Evolutionary conservation across 2,888 invertebrate genomes (phyloP).

Genomic region (Rhogogaster chlorosoma): DNA sequence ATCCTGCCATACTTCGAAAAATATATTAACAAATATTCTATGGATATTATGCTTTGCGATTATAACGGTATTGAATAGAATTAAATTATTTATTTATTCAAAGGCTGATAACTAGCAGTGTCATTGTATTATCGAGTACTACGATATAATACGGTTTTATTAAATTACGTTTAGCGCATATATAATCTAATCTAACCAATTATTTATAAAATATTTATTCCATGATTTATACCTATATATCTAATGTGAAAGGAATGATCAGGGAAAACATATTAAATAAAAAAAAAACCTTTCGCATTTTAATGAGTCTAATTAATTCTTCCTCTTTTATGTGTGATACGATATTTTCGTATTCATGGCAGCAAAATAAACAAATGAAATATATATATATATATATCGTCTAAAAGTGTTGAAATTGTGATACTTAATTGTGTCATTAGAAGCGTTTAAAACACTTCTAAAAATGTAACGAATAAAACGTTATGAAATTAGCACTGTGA

Average conservation of each 20-base stretch:
- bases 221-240: constrained; percentile 14
- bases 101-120: constrained; percentile 34
- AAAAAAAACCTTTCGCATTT: background rate
- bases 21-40: background rate
- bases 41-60: background rate
- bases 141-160: constrained; percentile 4
- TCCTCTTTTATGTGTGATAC: background rate
- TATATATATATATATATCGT: background rate
- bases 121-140: constrained; percentile 19
- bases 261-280: background rate
- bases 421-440: background rate
- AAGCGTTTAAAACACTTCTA: background rate
- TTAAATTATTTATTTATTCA: constrained; percentile 45
- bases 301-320: background rate
- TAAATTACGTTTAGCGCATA: background rate
- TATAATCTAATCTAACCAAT: background rate
- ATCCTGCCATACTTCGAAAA: constrained; percentile 37
- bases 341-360: background rate
- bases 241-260: constrained; percentile 5
- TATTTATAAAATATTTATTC: background rate
- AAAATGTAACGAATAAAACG: background rate
- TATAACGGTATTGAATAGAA: constrained; percentile 1
- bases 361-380: background rate
- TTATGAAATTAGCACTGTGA: background rate
- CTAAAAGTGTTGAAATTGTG: background rate